A percentile compares a stretch with the other conserved stretches of the same genome.
Conservation (phyloP, 1,140 invertebrate genomes). For the Harlomillsia oculata region DNA sequence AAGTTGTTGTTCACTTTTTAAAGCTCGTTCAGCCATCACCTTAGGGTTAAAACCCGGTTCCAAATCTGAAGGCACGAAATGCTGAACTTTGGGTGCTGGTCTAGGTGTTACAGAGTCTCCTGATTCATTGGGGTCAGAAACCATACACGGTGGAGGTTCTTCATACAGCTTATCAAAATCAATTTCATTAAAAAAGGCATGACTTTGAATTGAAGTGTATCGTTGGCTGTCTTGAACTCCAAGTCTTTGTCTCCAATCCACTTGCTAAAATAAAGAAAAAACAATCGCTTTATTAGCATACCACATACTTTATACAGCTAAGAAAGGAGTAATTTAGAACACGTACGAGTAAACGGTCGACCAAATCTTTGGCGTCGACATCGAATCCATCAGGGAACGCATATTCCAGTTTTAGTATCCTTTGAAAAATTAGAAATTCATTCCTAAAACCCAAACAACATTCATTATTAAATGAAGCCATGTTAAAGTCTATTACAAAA, state of each 20-base stretch:
- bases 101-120: not conserved
- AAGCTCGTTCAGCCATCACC: constrained; percentile 26
- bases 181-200: constrained; percentile 74
- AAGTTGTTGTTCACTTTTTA: constrained; percentile 8
- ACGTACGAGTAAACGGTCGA: constrained; percentile 69
- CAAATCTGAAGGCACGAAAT: constrained; percentile 38
- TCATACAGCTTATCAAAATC: constrained; percentile 71
- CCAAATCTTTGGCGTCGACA: constrained; percentile 56
- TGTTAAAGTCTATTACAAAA: too few relatives aligned
- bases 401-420: constrained; percentile 84
- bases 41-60: constrained; percentile 68
- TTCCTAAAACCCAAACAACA: constrained; percentile 48
- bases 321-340: not conserved
- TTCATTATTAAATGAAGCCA: too few relatives aligned
- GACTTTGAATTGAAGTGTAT: constrained; percentile 71
- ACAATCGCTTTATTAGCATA: not conserved
- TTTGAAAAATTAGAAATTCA: constrained; percentile 95
- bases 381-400: constrained; percentile 86
- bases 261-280: constrained; percentile 42
- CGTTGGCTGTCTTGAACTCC: constrained; percentile 67
- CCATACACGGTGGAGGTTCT: constrained; percentile 69
- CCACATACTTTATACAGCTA: not conserved
- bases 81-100: not conserved
- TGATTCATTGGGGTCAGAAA: constrained; percentile 58
- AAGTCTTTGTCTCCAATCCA: constrained; percentile 67